Conservation (phyloP, 1,140 invertebrate genomes). For the Eumaeus atala region DNA sequence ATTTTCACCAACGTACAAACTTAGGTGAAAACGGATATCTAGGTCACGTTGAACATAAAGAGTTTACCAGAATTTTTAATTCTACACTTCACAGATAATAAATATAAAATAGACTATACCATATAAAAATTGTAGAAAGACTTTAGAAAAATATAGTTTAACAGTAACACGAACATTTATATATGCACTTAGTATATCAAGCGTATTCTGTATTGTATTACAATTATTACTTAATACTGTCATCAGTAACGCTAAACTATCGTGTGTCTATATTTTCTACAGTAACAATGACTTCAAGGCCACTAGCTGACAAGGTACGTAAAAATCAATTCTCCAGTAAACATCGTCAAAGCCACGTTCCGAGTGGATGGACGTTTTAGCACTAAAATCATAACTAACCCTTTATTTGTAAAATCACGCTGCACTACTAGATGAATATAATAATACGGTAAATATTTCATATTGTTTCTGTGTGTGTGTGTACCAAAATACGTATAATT, state of each 20-base stretch:
- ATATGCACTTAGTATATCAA: constrained; percentile 34
- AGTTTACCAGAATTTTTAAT: not conserved
- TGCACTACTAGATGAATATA: no score
- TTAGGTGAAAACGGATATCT: no score
- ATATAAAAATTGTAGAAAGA: constrained; percentile 51
- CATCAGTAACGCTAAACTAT: constrained; percentile 19
- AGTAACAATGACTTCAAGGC: not conserved
- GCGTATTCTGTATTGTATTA: constrained; percentile 28
- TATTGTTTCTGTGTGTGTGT: no score
- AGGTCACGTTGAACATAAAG: no score
- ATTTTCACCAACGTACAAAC: no score
- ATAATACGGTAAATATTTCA: no score
- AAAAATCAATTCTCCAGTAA: no score
- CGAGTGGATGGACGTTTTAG: no score
- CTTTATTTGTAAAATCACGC: no score
- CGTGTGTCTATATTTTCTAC: constrained; percentile 5
- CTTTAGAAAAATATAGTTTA: constrained; percentile 61
- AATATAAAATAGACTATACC: constrained; percentile 23
- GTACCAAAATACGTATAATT: no score
- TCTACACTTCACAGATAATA: constrained; percentile 22
- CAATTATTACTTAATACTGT: constrained; percentile 42
- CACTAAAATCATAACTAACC: no score
- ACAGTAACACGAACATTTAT: constrained; percentile 46
- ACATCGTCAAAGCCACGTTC: no score
- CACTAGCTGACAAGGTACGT: not conserved